These are phyloP conservation scores for Buphagus erythrorhynchus DNA, from an alignment of 2,797 vertebrate species.

Conservation along the genomic window DNA sequence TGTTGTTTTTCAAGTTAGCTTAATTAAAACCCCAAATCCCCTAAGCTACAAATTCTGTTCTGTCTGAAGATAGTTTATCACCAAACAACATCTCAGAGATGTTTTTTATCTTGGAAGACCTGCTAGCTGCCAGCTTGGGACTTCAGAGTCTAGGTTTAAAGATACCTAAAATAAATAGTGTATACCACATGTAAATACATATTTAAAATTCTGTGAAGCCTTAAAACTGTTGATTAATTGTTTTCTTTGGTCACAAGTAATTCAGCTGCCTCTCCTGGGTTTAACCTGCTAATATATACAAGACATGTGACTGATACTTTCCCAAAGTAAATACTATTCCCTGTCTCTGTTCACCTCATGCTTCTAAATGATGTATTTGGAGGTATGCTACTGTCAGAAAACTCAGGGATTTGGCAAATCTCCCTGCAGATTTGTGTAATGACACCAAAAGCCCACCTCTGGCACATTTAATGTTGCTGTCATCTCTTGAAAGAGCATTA, in stretches of 20 bases:
- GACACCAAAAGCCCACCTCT: neutral
- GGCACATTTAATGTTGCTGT: neutral
- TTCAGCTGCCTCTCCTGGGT: neutral
- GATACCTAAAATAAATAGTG: constrained; percentile 45
- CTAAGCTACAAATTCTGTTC: neutral
- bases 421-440: neutral
- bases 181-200: neutral
- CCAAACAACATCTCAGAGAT: neutral
- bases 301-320: neutral
- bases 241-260: neutral
- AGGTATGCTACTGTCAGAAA: neutral
- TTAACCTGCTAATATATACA: constrained; percentile 11
- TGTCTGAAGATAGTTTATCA: constrained; percentile 19
- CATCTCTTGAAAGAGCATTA: neutral
- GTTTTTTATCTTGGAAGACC: neutral
- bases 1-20: neutral
- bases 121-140: neutral
- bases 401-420: neutral
- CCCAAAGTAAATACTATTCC: constrained; percentile 24
- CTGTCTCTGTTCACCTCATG: neutral
- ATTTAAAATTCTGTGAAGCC: constrained; percentile 7
- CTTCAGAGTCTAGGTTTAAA: constrained; percentile 36
- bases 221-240: constrained; percentile 13
- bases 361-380: constrained; percentile 9
- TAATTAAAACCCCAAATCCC: neutral